Conservation (phyloP, 2,888 invertebrate genomes). For the Antitype chi region DNA sequence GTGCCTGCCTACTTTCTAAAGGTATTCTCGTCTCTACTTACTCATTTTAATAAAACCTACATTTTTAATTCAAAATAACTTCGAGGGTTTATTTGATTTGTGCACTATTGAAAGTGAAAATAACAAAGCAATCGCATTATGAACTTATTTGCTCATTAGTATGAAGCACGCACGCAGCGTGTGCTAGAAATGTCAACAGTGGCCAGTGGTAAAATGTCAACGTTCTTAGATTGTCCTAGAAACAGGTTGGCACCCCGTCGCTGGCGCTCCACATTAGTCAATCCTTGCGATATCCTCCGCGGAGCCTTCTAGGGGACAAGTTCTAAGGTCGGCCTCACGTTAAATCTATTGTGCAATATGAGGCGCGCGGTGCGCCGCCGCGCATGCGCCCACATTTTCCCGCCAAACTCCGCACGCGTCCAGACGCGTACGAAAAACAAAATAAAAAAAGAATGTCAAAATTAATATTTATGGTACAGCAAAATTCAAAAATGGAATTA, state of each 20-base stretch:
- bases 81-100: constrained; percentile 4
- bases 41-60: background rate
- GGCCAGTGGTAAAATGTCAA: constrained; percentile 27
- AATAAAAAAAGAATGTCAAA: constrained; percentile 59
- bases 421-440: constrained; percentile 75
- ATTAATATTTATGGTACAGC: constrained; percentile 47
- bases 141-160: constrained; percentile 30
- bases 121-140: background rate
- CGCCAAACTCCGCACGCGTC: constrained; percentile 83
- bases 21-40: background rate
- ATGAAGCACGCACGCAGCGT: constrained; percentile 8
- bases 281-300: constrained; percentile 57
- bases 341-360: constrained; percentile 84
- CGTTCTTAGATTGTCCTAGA: constrained; percentile 43
- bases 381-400: constrained; percentile 86
- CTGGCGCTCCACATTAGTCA: constrained; percentile 35
- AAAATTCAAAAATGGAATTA: constrained; percentile 52
- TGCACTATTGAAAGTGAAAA: constrained; percentile 15
- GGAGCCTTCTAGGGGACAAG: constrained; percentile 69
- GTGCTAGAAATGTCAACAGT: constrained; percentile 18
- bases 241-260: constrained; percentile 45
- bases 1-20: background rate
- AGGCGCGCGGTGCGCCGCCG: constrained; percentile 79
- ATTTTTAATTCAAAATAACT: too few species aligned
- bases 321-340: constrained; percentile 75